These are phyloP conservation scores for Helogale parvula DNA, from an alignment of 2,113 vertebrate genomes.

Conservation along the genomic window DNA sequence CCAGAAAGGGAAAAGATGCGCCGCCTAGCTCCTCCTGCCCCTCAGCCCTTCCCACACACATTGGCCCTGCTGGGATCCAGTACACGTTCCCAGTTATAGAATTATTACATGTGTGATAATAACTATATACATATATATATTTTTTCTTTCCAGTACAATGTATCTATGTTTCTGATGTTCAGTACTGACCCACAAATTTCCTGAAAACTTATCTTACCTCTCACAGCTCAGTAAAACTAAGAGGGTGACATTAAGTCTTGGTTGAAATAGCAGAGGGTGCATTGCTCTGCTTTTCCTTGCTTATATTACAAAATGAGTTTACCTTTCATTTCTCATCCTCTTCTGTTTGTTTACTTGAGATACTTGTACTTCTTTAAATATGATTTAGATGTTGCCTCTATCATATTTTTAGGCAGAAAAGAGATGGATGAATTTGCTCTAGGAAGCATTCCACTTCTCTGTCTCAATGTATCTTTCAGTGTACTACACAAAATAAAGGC, in stretches of 20 bases:
- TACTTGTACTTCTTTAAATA: neutral
- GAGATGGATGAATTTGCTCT: neutral
- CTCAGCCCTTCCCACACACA: neutral
- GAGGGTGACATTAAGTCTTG: neutral
- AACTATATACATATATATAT: neutral
- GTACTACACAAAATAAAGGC: neutral
- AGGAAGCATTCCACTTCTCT: neutral
- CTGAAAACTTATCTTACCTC: neutral
- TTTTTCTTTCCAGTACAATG: neutral
- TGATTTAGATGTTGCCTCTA: neutral
- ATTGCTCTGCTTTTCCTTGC: neutral
- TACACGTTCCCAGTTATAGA: neutral
- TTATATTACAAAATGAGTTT: neutral
- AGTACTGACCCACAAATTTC: neutral
- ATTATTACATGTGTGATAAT: neutral
- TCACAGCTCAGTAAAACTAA: neutral
- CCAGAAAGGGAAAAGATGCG: neutral
- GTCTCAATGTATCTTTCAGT: neutral
- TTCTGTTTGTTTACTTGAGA: neutral
- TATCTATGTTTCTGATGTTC: neutral
- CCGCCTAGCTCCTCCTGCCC: neutral
- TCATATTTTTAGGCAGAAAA: neutral
- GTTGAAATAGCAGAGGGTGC: neutral
- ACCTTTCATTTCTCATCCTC: neutral
- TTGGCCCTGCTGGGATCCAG: neutral